Evolutionary conservation across 2,113 vertebrate genomes (phyloP), one percentile per base, ranked within the genome.

Genomic region (Scolopax mira): DNA sequence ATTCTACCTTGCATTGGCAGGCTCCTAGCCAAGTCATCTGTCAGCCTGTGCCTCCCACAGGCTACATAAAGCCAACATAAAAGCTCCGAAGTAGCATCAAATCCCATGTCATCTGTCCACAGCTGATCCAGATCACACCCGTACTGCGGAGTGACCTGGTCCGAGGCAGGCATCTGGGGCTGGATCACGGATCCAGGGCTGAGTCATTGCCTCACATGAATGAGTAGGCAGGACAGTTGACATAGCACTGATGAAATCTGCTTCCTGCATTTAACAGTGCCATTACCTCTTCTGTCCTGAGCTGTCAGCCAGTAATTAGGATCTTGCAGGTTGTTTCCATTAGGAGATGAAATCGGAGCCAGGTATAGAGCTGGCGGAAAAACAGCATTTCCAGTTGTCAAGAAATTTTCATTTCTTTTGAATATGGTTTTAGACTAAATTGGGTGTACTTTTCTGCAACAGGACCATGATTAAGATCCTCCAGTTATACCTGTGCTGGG

Each of bases 321-420:
- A 86, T 85, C 93, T 91, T 73, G 85, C 94, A 96, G 91, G 89
- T 85, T 96, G 87, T 95, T 97, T 95, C 93, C 93, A 96, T 96
- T 93, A 96, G 67, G 54, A 93, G 84, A 88, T 65, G 66, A 95
- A 97, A 96, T 1, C 10, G 7, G 66, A 95, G 81, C 84, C 94
- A 94, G 91, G 78, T 91, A 94, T 4, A 66, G 60, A 74, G 62
- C 91, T 94, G 93, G 89, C 14, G 10, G 78, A 85, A 96, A 82
- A 92, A 70, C 11, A 66, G 58, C 62, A 88, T 88, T 97, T 95
- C 74, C 89, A 93, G 66, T 95, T 88, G 74, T 92, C 91, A 95
- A 87, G 78, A 93, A 72, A 91, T 61, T 69, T 91, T 94, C 5
- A 27, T 89, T 90, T 92, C 83, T 96, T 93, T 94, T 2, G 3